Evolutionary conservation across 2,113 vertebrate species (phyloP).

Genomic region (Andinoacara biseriatus): DNA sequence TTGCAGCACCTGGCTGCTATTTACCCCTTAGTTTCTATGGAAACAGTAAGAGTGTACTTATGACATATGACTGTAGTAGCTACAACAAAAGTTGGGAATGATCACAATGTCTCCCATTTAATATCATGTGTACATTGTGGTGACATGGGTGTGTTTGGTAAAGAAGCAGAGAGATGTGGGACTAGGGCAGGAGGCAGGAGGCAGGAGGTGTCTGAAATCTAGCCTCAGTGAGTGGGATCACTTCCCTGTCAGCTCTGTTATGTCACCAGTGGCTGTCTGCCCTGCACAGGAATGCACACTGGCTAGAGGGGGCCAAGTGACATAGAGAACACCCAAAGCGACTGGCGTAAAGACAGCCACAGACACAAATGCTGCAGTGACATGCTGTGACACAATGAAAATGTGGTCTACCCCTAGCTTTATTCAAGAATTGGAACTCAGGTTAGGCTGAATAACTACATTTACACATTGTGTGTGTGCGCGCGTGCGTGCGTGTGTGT

Average conservation of each 20-base stretch:
- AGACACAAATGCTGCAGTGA: neutral
- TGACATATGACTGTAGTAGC: neutral
- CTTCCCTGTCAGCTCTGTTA: slow-evolving; percentile 49
- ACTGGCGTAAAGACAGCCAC: slow-evolving; percentile 29
- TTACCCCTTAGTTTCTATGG: neutral
- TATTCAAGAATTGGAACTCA: neutral
- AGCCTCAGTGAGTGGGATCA: slow-evolving; percentile 34
- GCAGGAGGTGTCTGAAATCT: slow-evolving; percentile 19
- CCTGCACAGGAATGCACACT: slow-evolving; percentile 54
- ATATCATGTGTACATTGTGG: neutral
- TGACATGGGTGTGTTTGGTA: neutral
- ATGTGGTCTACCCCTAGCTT: neutral
- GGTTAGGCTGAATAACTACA: neutral
- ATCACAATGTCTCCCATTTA: neutral
- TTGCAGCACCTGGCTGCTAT: neutral
- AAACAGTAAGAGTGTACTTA: neutral
- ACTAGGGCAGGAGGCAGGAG: neutral
- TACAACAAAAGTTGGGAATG: neutral
- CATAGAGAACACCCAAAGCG: slow-evolving; percentile 28
- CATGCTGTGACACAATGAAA: neutral
- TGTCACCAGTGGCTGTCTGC: slow-evolving; percentile 69
- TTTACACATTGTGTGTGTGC: neutral
- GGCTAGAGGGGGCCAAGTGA: slow-evolving; percentile 20
- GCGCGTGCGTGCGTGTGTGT: neutral
- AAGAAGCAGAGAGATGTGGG: neutral